Conservation (phyloP, 2,797 vertebrate genomes). For the Dromococcyx pavoninus region DNA sequence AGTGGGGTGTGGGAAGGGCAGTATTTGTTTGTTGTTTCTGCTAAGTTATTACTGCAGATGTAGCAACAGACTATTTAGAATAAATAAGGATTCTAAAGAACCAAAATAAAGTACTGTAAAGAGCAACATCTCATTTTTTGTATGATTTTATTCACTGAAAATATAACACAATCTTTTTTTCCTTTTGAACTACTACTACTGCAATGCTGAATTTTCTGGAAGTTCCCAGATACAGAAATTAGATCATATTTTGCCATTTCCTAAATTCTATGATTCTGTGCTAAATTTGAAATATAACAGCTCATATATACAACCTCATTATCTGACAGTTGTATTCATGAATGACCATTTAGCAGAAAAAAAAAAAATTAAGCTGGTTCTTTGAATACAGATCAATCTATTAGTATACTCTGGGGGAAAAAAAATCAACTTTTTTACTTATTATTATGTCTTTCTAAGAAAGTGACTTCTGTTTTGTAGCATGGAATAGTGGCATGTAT, state of each 20-base stretch:
- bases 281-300: not conserved
- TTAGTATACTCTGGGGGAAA: not conserved
- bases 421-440: not conserved
- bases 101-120: not conserved
- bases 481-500: not conserved
- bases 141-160: not conserved
- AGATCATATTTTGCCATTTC: not conserved
- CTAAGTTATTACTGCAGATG: not conserved
- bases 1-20: not conserved
- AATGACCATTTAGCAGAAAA: not conserved
- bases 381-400: not conserved
- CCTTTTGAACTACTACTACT: not conserved
- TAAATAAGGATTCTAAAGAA: not conserved
- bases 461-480: not conserved
- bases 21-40: not conserved
- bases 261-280: not conserved
- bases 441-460: not conserved
- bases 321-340: not conserved
- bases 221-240: not conserved
- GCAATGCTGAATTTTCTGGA: not conserved
- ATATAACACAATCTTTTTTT: not conserved
- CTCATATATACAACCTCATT: not conserved
- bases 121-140: not conserved
- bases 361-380: not conserved
- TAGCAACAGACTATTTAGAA: not conserved